phyloP scores from a whole-genome alignment of 2,797 vertebrate species.

The Lates japonicus region DNA sequence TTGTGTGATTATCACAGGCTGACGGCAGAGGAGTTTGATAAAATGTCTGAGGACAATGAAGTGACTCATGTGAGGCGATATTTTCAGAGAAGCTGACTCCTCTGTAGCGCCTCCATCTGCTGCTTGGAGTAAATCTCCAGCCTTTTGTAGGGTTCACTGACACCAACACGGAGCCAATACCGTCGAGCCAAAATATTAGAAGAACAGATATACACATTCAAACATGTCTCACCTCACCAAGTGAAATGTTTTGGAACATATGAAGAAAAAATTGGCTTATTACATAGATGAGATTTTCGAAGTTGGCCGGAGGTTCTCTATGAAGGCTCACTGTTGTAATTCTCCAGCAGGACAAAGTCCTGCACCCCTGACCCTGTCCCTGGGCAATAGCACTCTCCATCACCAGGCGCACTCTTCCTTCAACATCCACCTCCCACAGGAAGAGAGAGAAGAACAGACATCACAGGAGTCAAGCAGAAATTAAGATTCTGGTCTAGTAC shows the following conservation, averaged over 20 bases:
- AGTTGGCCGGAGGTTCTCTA: no score
- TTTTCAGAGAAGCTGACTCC: conserved; percentile 96
- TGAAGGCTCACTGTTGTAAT: conserved; percentile 94
- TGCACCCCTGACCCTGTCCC: conserved; percentile 93
- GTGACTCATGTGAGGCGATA: conserved; percentile 95
- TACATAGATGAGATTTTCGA: conserved; percentile 96
- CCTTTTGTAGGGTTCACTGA: conserved; percentile 90
- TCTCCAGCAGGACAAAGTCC: conserved; percentile 93
- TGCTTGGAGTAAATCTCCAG: conserved; percentile 92
- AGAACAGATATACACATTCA: conserved; percentile 26
- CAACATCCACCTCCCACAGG: conserved; percentile 79
- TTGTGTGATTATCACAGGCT: background rate
- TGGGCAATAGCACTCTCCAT: conserved; percentile 93
- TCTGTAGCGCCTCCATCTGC: conserved; percentile 95
- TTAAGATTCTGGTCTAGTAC: background rate
- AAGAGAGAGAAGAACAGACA: conserved; percentile 28
- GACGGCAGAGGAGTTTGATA: background rate
- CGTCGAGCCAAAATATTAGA: conserved; percentile 79
- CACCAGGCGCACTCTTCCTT: conserved; percentile 83
- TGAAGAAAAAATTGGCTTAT: conserved; percentile 39
- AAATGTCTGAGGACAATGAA: background rate
- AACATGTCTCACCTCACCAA: conserved; percentile 25
- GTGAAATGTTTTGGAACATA: conserved; percentile 27
- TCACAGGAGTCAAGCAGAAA: background rate
- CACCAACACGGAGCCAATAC: conserved; percentile 95